These are phyloP conservation scores for Heliocidaris tuberculata DNA, from an alignment of 35 echinoderm and acorn worm species.

Conservation along the genomic window DNA sequence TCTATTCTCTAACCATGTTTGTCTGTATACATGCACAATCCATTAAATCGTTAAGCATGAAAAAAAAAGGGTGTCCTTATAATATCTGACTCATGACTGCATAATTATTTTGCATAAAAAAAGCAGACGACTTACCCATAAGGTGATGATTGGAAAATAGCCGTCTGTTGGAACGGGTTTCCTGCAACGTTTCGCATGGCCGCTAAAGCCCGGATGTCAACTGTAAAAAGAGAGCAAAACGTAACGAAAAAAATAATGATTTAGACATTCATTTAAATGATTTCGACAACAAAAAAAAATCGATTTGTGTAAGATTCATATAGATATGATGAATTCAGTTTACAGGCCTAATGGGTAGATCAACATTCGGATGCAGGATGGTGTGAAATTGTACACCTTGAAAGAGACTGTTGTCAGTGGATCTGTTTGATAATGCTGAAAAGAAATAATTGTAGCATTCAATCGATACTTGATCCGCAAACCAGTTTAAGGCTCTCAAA, in stretches of 20 bases:
- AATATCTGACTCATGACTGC: neutral
- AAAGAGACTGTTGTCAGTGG: neutral
- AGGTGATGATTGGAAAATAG: conserved; percentile 20
- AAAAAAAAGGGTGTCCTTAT: neutral
- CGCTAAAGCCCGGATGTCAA: conserved; percentile 38
- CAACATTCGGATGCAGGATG: neutral
- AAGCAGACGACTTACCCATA: conserved; percentile 25
- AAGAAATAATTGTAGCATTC: neutral
- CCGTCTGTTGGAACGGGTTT: conserved; percentile 21
- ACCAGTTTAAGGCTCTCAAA: neutral
- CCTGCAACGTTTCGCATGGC: conserved; percentile 27
- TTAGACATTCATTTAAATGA: neutral
- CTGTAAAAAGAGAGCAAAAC: neutral
- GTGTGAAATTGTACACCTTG: neutral
- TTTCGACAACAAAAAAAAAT: neutral
- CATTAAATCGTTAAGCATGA: neutral
- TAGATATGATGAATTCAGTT: neutral
- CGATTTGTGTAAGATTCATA: neutral
- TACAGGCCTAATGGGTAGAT: neutral
- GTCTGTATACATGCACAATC: neutral
- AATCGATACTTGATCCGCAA: neutral
- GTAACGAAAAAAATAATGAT: neutral
- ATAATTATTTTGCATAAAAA: neutral
- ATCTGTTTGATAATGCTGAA: neutral
- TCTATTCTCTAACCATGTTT: neutral